These are phyloP conservation scores for Synchiropus splendidus DNA, from an alignment of 2,113 vertebrate species.

Conservation along the genomic window DNA sequence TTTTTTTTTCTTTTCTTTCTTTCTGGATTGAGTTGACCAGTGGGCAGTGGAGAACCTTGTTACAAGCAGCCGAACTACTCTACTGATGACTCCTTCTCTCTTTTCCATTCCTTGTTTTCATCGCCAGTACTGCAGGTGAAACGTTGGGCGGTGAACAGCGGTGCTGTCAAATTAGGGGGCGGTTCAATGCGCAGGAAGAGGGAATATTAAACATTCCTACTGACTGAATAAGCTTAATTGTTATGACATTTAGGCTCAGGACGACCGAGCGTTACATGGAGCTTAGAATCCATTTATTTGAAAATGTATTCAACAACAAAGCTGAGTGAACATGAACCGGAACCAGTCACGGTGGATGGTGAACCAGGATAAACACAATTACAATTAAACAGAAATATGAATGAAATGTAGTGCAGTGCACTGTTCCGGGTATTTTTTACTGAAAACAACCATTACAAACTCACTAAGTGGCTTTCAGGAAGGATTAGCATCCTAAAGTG, in stretches of 20 bases:
- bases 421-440: no score
- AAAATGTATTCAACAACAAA: no score
- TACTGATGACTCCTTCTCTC: constrained; percentile 28
- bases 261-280: background rate
- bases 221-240: no score
- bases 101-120: constrained; percentile 23
- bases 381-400: no score
- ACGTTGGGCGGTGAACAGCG: constrained; percentile 1
- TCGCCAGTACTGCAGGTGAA: constrained; percentile 14
- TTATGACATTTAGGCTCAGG: no score
- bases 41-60: constrained; percentile 27
- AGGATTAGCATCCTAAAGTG: background rate
- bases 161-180: constrained; percentile 2
- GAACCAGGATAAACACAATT: no score
- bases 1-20: constrained; percentile 2
- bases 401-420: no score
- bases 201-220: no score
- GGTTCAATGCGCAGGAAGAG: no score
- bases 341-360: no score
- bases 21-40: constrained; percentile 43
- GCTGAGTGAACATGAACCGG: no score
- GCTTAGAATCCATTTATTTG: no score
- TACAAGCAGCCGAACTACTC: constrained; percentile 28
- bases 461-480: background rate
- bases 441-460: background rate